These are phyloP conservation scores for Catostylus mosaicus DNA, from an alignment of 30 jellyfish, hydroid and myxozoan genomes.

Conservation along the genomic window DNA sequence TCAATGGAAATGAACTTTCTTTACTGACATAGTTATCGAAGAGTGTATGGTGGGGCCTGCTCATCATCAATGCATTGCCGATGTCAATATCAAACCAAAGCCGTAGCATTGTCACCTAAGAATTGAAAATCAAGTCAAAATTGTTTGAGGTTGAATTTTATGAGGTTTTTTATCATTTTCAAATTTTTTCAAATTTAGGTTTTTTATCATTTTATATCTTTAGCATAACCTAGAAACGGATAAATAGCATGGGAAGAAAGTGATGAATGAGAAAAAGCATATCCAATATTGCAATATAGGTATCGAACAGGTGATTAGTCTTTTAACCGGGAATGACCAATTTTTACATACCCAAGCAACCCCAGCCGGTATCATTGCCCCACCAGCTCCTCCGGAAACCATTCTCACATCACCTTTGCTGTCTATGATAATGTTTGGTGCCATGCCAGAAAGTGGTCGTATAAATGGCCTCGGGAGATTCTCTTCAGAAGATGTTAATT, in stretches of 20 bases:
- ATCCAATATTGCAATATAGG: too few relatives aligned
- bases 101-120: conserved; percentile 59
- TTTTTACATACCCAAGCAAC: conserved; percentile 65
- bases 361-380: conserved; percentile 48
- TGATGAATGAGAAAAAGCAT: too few relatives aligned
- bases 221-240: too few relatives aligned
- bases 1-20: conserved; percentile 49
- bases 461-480: conserved; percentile 57
- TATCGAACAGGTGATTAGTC: too few relatives aligned
- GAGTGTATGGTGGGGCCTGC: conserved; percentile 79
- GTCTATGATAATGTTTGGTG: conserved; percentile 48
- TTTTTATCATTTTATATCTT: too few relatives aligned
- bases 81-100: conserved; percentile 79
- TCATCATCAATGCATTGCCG: conserved; percentile 69
- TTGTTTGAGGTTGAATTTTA: too few relatives aligned
- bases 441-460: conserved; percentile 53
- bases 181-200: too few relatives aligned
- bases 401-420: conserved; percentile 56
- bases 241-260: too few relatives aligned
- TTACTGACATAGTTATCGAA: conserved; percentile 52
- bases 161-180: too few relatives aligned
- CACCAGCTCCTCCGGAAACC: conserved; percentile 84
- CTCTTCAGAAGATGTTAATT: conserved; percentile 25
- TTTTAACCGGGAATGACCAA: neutral
- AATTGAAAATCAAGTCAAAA: too few relatives aligned